Evolutionary conservation across 2,797 vertebrate genomes (phyloP), one percentile per base, ranked within the genome.

Genomic region (Tangara arthus): DNA sequence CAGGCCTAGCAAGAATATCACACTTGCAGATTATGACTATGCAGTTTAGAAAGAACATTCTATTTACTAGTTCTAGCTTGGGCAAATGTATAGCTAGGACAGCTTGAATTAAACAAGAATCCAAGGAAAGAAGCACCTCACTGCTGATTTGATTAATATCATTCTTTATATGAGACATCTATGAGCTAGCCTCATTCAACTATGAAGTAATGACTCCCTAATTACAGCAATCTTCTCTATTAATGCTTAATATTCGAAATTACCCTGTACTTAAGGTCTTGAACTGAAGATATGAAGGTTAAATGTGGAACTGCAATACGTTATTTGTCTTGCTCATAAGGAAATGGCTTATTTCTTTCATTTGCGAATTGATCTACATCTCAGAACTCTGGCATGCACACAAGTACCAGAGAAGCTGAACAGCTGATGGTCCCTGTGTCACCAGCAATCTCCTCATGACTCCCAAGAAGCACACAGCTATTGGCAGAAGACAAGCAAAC

Each of bases 161-260:
- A 41, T 52, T 93, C 55, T 78, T 85, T 52, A 22, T 47, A 42
- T 8, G 22, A 80, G 47, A 84, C 30, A 28, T 22, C 66, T 63
- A 19, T 15, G 66, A 84, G 80, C 28, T 26, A 84, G 34, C 16
- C 44, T 90, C 55, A 87, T 27, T 90, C 44, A 83, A 5, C 39
- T 50, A 71, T 64, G 68, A 93, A 46, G 56, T 80, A 94, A 89
- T 81, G 35, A 75, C 28, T 59, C 35, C 22, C 27, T 95, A 95
- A 94, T 92, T 95, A 60, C 26, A 63, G 47, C 69, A 93, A 82
- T 89, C 76, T 93, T 93, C 78, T 41, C n/a, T 81, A 78, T 82
- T 95, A 85, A 93, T 50, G 28, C 34, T 87, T 92, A 91, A 75
- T 89, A 95, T 46, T 80, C 75, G 85, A 89, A 94, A 94, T 89